Evolutionary conservation across 2,888 invertebrate species (phyloP).

Genomic region (Pherbina coryleti): DNA sequence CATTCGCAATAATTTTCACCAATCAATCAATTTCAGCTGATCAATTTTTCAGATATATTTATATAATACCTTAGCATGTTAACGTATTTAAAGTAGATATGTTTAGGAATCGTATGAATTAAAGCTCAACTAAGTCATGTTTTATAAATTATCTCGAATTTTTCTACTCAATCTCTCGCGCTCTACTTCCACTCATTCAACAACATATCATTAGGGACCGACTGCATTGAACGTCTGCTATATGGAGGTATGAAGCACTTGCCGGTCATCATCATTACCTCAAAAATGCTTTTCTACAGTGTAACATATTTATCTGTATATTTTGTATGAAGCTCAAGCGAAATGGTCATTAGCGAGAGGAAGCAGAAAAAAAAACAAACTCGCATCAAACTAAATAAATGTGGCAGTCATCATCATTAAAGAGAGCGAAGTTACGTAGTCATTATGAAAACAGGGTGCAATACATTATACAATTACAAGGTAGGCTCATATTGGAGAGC

Average conservation of each 20-base stretch:
- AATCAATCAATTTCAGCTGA: too few relatives aligned
- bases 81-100: too few relatives aligned
- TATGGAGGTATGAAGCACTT: constrained; percentile 51
- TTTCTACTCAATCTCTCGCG: constrained; percentile 28
- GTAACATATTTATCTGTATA: constrained; percentile 15
- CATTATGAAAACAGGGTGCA: constrained; percentile 20
- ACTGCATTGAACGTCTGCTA: constrained; percentile 45
- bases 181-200: constrained; percentile 18
- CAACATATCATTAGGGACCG: constrained; percentile 28
- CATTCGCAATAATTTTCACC: too few relatives aligned
- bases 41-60: too few relatives aligned
- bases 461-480: too few relatives aligned
- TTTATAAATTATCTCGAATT: neutral
- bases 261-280: constrained; percentile 65
- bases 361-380: constrained; percentile 60
- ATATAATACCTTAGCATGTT: too few relatives aligned
- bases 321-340: constrained; percentile 47
- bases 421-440: constrained; percentile 41
- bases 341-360: constrained; percentile 63
- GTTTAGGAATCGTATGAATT: too few relatives aligned
- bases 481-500: too few relatives aligned
- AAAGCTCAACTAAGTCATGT: too few relatives aligned
- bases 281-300: neutral
- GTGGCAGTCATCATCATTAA: constrained; percentile 64
- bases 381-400: constrained; percentile 47